Evolutionary conservation across 2,888 invertebrate genomes (phyloP).

Genomic region (Resseliella maxima): DNA sequence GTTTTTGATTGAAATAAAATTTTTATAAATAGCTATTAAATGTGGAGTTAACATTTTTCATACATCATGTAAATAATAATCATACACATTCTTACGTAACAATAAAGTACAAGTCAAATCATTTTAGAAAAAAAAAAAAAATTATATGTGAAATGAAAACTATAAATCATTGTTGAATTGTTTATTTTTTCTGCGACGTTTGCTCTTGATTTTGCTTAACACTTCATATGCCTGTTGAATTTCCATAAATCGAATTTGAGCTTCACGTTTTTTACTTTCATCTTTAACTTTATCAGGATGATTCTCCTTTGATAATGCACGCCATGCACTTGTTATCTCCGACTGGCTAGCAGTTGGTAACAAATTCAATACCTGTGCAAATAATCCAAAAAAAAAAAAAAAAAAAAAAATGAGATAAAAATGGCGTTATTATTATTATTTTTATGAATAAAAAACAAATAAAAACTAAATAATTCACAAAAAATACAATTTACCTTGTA

Average conservation of each 20-base stretch:
- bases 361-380: conserved; percentile 76
- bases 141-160: background rate
- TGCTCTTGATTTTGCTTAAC: conserved; percentile 83
- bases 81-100: background rate
- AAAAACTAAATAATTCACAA: no score
- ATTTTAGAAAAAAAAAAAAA: background rate
- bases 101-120: background rate
- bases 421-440: background rate
- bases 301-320: conserved; percentile 83
- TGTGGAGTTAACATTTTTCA: no score
- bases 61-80: background rate
- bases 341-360: conserved; percentile 84
- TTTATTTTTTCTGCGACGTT: conserved; percentile 79
- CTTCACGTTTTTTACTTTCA: conserved; percentile 73
- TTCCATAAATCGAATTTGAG: conserved; percentile 90
- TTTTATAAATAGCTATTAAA: no score
- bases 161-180: conserved; percentile 71
- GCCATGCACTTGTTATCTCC: conserved; percentile 86
- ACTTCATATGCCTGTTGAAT: conserved; percentile 93
- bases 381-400: background rate
- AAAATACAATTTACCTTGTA: conserved; percentile 83
- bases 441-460: no score
- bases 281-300: conserved; percentile 94
- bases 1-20: background rate
- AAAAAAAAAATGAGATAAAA: background rate